phyloP scores from a whole-genome alignment of 2,113 vertebrate species.

The Xerus inauris region DNA sequence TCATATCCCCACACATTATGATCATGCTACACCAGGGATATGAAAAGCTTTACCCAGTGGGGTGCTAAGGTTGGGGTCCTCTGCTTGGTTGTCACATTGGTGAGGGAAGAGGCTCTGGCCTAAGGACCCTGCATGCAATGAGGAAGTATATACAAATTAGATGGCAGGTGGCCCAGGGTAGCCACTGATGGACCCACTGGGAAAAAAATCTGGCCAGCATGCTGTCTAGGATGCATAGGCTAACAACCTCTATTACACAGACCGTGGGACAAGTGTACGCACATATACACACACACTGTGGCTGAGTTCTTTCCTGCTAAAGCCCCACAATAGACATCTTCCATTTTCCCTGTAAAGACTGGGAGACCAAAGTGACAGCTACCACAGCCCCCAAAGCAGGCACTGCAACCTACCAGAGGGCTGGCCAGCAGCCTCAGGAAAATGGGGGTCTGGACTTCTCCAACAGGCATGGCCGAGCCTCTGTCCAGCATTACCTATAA shows the following conservation, averaged over 20 bases:
- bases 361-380: not conserved
- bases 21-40: not conserved
- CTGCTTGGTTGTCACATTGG: not conserved
- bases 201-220: not conserved
- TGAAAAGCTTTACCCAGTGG: not conserved
- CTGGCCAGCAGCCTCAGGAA: not conserved
- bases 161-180: not conserved
- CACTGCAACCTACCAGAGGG: not conserved
- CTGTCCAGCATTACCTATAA: constrained; percentile 16
- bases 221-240: not conserved
- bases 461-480: not conserved
- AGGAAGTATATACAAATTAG: not conserved
- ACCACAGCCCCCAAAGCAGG: not conserved
- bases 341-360: constrained; percentile 52
- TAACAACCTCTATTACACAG: not conserved
- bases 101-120: not conserved
- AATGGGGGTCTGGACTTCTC: not conserved
- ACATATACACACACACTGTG: not conserved
- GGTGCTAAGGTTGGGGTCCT: not conserved
- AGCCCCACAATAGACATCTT: not conserved
- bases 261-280: not conserved
- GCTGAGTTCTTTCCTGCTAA: not conserved
- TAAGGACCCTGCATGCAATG: not conserved
- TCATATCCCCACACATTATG: not conserved
- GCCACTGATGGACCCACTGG: not conserved